Evolutionary conservation across 2,797 vertebrate species (phyloP).

Genomic region (Gadopsis bispinosus): DNA sequence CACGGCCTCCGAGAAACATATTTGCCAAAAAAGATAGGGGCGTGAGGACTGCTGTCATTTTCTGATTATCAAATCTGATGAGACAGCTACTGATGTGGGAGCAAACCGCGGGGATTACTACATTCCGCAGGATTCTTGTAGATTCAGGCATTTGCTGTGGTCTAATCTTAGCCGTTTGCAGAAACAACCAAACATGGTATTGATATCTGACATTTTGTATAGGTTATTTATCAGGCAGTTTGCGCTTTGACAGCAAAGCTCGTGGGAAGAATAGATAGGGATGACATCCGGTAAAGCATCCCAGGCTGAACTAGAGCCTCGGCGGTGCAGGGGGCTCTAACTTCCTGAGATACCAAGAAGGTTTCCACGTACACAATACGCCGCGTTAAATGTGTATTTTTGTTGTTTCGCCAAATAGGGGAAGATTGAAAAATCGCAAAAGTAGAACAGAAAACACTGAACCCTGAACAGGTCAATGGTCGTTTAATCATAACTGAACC

Average conservation of each 20-base stretch:
- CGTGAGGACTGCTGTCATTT: conserved; percentile 72
- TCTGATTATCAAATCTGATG: conserved; percentile 77
- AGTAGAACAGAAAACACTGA: background rate
- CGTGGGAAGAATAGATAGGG: background rate
- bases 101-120: conserved; percentile 52
- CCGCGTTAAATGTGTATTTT: background rate
- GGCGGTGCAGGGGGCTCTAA: background rate
- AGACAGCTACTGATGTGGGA: conserved; percentile 62
- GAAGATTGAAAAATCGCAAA: background rate
- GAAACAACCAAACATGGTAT: conserved; percentile 23
- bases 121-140: conserved; percentile 31
- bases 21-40: conserved; percentile 73
- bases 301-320: background rate
- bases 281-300: background rate
- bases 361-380: background rate
- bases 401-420: background rate
- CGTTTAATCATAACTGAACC: conserved; percentile 29
- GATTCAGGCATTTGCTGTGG: conserved; percentile 36
- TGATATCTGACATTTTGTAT: conserved; percentile 23
- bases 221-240: conserved; percentile 26
- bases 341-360: background rate
- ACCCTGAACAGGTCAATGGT: background rate
- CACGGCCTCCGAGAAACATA: conserved; percentile 59
- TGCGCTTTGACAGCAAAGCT: conserved; percentile 15
- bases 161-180: conserved; percentile 43